Evolutionary conservation across 2,797 vertebrate genomes (phyloP), one percentile per base, ranked within the genome.

Genomic region (Acipenser transmontanus): DNA sequence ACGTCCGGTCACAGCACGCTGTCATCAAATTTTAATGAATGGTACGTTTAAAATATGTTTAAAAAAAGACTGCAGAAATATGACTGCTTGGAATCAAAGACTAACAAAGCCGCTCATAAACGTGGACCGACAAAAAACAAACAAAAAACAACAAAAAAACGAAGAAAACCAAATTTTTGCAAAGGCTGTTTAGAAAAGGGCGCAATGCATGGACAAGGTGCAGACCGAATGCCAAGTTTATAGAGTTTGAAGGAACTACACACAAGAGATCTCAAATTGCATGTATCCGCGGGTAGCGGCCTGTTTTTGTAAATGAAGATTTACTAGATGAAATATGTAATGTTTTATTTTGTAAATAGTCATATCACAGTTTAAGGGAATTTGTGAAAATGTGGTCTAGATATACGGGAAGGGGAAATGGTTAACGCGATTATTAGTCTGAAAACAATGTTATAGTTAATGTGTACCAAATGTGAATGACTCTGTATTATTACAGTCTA

Each of bases 381-480:
- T 93, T 87, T 89, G 92, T 94, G 93, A 89, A 91, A 92, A 92
- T 90, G 93, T 95, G 94, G 91, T 96, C 93, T 94, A 93, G 92
- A 93, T 96, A 92, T 94, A 92, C 94, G 93, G 90, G 88, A 87
- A 88, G 90, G 78, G 82, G 86, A 85, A 81, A 91, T 85, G 87
- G 88, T 83, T 87, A 88, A 93, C 91, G 91, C 93, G 92, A 93
- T 92, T 92, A 92, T 93, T 94, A 95, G 94, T 93, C 91, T 92
- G 93, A 92, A 93, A 91, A 96, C 93, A 95, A 96, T 96, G 96
- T 97, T 93, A 91, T 96, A 96, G 95, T 97, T 89, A 91, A 92
- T 94, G 96, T 98, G 97, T 97, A 97, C 94, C 95, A 97, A 98
- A 99, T 98, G 97, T 99, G 97, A 98, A 98, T 94, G 95, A 93